These are phyloP conservation scores for Aplidium turbinatum DNA, from an alignment of 23 tunicate species.

Conservation along the genomic window DNA sequence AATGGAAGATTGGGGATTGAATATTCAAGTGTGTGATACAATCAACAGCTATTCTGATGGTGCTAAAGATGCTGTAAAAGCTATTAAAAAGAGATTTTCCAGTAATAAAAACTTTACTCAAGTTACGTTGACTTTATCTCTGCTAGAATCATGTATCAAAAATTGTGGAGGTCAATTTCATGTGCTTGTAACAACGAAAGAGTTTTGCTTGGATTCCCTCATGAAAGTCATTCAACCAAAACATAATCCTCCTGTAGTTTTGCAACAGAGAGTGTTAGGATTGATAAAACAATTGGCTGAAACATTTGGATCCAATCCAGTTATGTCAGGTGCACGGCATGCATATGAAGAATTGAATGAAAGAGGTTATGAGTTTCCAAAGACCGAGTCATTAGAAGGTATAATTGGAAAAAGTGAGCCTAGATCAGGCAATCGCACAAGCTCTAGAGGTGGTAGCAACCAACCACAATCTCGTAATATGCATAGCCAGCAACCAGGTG, in stretches of 20 bases:
- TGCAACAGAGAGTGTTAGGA: slow-evolving; percentile 76
- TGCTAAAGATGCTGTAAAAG: slow-evolving; percentile 87
- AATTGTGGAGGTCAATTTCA: slow-evolving; percentile 68
- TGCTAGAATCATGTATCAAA: slow-evolving; percentile 82
- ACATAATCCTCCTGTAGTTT: slow-evolving; percentile 46
- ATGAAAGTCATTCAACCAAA: slow-evolving; percentile 62
- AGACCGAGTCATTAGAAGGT: slow-evolving; percentile 14
- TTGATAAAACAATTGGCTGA: slow-evolving; percentile 75
- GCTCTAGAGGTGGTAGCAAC: too few species aligned
- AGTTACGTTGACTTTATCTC: slow-evolving; percentile 52
- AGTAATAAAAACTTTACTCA: slow-evolving; percentile 66
- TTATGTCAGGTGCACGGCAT: slow-evolving; percentile 41
- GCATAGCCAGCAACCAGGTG: not conserved
- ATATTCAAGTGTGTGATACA: slow-evolving; percentile 72
- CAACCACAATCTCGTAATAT: too few species aligned
- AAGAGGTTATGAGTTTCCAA: slow-evolving; percentile 59
- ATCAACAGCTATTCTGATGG: slow-evolving; percentile 73
- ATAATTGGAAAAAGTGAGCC: too few species aligned
- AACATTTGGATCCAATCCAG: slow-evolving; percentile 52
- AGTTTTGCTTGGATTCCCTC: slow-evolving; percentile 67
- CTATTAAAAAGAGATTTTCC: slow-evolving; percentile 67
- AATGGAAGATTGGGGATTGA: slow-evolving; percentile 71
- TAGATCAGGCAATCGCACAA: too few species aligned
- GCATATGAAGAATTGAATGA: slow-evolving; percentile 62
- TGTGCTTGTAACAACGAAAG: slow-evolving; percentile 57